Percentiles rank a stretch among this genome's conserved stretches.
phyloP scores from a whole-genome alignment of 2,888 invertebrate species.

The Cephus runcator region DNA sequence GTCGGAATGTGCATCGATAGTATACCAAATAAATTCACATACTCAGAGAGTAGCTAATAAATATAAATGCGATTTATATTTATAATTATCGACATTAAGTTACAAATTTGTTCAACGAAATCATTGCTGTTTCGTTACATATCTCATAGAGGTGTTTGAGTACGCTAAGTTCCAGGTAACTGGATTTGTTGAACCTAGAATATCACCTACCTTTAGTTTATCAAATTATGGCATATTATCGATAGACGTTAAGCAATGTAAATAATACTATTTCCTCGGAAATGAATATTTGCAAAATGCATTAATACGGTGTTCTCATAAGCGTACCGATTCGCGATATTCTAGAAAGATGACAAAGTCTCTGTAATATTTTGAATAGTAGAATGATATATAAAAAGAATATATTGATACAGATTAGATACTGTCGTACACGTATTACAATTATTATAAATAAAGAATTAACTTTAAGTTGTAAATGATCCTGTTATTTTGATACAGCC shows the following conservation, averaged over 20 bases:
- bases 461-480: slow-evolving; percentile 25
- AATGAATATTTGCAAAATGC: background rate
- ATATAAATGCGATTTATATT: background rate
- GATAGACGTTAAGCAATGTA: background rate
- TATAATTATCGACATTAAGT: background rate
- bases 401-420: slow-evolving; percentile 1
- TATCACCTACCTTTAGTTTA: background rate
- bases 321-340: background rate
- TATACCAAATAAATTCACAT: background rate
- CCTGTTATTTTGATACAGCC: slow-evolving; percentile 33
- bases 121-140: background rate
- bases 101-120: background rate
- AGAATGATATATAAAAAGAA: background rate
- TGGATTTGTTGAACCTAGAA: background rate
- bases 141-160: background rate
- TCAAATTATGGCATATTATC: background rate
- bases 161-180: background rate
- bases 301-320: background rate
- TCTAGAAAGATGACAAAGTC: background rate
- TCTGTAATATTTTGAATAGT: slow-evolving; percentile 4
- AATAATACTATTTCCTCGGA: background rate
- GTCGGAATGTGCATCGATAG: background rate
- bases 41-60: background rate
- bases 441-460: slow-evolving; percentile 18
- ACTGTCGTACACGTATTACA: background rate